Base-by-base conservation (phyloP, 1,140 invertebrate species). In the Drosophila serrata region DNA sequence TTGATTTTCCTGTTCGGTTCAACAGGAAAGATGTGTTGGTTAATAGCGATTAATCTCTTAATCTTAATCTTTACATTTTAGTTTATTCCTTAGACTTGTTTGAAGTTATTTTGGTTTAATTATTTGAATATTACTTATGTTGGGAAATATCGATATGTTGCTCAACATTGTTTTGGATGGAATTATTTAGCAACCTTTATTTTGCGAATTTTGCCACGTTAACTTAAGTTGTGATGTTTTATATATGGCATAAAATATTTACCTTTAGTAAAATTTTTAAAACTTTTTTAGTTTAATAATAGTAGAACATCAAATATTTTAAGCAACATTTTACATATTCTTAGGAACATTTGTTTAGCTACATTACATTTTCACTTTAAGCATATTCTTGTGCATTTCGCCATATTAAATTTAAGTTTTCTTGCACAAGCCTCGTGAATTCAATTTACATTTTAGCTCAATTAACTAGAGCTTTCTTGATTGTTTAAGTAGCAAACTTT, bases 1-100 rank as follows among this genome's bases (percentile, higher is more conserved):
- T 70, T 39, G 68, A 49, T 72, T 72, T 72, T 72, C 67, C 68
- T 58, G 65, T 43, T 40, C n/a, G n/a, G 12, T 17, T 17, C 12
- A 15, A 24, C 37, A 29, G 40, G 15, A 31, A 33, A 42, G 24
- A 33, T 2, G 35, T 42, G 12, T 68, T 68, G 8, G 9, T 61
- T 17, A 33, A 35, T 68, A 6, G 45, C n/a, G 24, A 29, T 56
- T 33, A 19, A 35, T 60, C 11, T 35, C 19, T 39, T 15, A 35
- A 27, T 11, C 6, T 31, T 2, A 35, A n/a, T n/a, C n/a, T n/a
- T n/a, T n/a, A 19, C 3, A 12, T 61, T 19, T 4, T 15, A 22
- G 12, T 19, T 29, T 12, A n/a, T n/a, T 29, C 1, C 2, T 37
- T 19, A 27, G 15, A 4, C 0, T 8, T 6, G n/a, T 37, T 61